phyloP scores from a whole-genome alignment of 2,888 invertebrate genomes.

The Machimus rusticus region DNA sequence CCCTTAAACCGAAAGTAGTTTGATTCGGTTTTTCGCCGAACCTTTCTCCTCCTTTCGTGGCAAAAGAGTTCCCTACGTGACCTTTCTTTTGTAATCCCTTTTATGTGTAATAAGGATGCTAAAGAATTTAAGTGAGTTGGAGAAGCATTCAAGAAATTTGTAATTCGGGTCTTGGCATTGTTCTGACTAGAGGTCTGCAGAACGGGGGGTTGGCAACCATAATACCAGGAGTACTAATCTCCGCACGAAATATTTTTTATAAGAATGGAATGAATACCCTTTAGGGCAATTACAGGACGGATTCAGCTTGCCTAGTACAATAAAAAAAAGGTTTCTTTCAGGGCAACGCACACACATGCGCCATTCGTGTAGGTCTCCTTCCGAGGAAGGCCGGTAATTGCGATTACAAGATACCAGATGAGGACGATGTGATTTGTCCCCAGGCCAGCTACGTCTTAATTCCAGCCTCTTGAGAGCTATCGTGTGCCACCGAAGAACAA shows the following conservation, averaged over 20 bases:
- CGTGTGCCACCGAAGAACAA: constrained; percentile 23
- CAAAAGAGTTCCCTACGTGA: not conserved
- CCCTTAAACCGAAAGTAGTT: not conserved
- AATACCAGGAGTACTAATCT: constrained; percentile 2
- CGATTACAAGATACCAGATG: constrained; percentile 25
- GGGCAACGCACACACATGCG: not conserved
- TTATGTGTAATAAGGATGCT: not conserved
- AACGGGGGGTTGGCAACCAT: not conserved
- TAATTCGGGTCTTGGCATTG: not conserved
- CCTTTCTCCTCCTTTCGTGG: not conserved
- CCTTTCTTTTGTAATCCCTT: constrained; percentile 14
- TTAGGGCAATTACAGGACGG: constrained; percentile 2
- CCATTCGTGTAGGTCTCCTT: not conserved
- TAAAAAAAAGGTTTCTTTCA: constrained; percentile 4
- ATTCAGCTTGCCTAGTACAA: constrained; percentile 1
- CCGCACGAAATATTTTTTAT: constrained; percentile 21
- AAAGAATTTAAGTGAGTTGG: not conserved
- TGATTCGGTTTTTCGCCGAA: not conserved
- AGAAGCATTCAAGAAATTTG: constrained; percentile 11
- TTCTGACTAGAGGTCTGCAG: not conserved
- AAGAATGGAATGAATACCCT: not conserved
- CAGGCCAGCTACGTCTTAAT: constrained; percentile 19
- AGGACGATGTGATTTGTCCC: constrained; percentile 11
- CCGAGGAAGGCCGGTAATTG: constrained; percentile 6
- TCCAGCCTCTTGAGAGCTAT: constrained; percentile 1